A percentile compares a stretch with the other conserved stretches of the same genome.
Conservation (phyloP, 2,113 vertebrate genomes). For the Semnornis frantzii region DNA sequence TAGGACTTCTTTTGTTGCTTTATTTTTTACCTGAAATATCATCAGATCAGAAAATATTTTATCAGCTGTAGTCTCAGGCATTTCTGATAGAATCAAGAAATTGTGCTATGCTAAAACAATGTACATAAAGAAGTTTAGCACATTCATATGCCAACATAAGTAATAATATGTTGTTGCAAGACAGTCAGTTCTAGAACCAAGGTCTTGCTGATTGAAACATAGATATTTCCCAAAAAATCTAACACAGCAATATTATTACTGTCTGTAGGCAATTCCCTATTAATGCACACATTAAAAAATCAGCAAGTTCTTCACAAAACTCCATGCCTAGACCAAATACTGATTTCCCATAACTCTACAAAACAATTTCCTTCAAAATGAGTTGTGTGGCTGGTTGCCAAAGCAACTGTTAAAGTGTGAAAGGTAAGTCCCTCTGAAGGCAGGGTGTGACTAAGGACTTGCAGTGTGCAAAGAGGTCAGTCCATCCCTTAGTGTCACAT, state of each 20-base stretch:
- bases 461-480: accelerated
- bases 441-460: neutral
- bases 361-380: neutral
- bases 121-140: conserved; percentile 7
- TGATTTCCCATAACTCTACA: neutral
- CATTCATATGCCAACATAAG: neutral
- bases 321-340: neutral
- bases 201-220: neutral
- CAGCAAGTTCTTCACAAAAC: neutral
- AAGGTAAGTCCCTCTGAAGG: neutral
- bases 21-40: neutral
- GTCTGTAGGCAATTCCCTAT: neutral
- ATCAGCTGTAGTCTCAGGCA: neutral
- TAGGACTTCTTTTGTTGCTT: neutral
- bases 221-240: neutral
- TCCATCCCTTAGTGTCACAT: accelerated
- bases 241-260: neutral
- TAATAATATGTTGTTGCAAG: neutral
- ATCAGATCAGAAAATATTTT: neutral
- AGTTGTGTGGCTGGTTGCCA: neutral
- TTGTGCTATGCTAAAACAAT: neutral
- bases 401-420: neutral
- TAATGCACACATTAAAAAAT: neutral
- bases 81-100: neutral
- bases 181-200: neutral